phyloP scores from a whole-genome alignment of 2,113 vertebrate genomes.

The Oryzias celebensis region DNA sequence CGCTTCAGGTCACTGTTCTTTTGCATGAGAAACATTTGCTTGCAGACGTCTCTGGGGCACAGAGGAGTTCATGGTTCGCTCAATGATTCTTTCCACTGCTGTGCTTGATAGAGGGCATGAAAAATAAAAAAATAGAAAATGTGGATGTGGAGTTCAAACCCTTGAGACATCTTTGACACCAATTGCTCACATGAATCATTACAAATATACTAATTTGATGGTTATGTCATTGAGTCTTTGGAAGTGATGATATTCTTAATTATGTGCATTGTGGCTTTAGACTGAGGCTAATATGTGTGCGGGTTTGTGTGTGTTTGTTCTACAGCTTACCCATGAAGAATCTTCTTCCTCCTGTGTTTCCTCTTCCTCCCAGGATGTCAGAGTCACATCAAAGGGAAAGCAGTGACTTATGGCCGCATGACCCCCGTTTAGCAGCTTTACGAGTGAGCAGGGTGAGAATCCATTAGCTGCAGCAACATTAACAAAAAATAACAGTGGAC shows the following conservation, averaged over 20 bases:
- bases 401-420: conserved; percentile 52
- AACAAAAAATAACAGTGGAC: conserved; percentile 16
- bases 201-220: no score
- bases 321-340: conserved; percentile 70
- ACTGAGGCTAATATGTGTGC: conserved; percentile 1
- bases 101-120: no score
- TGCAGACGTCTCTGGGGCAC: no score
- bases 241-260: background rate
- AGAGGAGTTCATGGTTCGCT: no score
- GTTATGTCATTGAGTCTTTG: no score
- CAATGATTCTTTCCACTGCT: no score
- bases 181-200: no score
- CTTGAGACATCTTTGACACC: no score
- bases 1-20: no score
- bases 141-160: no score
- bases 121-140: no score
- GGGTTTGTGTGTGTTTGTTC: conserved; percentile 23
- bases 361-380: conserved; percentile 74
- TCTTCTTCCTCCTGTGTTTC: conserved; percentile 69
- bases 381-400: conserved; percentile 72
- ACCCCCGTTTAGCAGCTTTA: conserved; percentile 63
- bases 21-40: no score
- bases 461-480: conserved; percentile 65
- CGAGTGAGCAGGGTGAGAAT: conserved; percentile 52
- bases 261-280: background rate